Evolutionary conservation across 2,113 vertebrate species (phyloP).

Genomic region (Sialia sialis): DNA sequence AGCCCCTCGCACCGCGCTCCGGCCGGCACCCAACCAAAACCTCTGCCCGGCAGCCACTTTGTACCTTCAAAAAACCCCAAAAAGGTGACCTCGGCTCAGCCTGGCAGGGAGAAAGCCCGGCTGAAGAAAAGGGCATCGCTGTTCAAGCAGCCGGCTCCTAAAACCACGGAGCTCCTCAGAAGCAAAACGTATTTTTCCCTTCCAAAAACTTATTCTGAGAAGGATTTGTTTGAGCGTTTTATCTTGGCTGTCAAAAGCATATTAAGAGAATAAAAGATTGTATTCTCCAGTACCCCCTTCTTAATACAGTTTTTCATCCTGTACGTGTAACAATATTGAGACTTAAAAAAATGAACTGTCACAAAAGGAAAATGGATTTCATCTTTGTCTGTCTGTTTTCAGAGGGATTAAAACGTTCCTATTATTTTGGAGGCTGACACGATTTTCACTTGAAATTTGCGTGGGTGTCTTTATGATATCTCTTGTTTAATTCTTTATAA

Average conservation of each 20-base stretch:
- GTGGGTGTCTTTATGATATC: neutral
- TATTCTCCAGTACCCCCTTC: neutral
- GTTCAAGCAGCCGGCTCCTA: neutral
- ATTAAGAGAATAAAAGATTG: slow-evolving; percentile 26
- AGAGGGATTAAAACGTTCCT: neutral
- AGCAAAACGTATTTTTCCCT: neutral
- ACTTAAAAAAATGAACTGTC: slow-evolving; percentile 41
- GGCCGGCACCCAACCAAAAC: neutral
- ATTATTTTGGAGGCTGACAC: neutral
- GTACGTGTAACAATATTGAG: slow-evolving; percentile 4
- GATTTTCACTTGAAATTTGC: slow-evolving; percentile 6
- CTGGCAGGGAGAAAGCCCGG: neutral
- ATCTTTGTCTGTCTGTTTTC: neutral
- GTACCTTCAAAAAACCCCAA: neutral
- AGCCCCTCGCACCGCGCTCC: neutral
- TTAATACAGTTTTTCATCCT: slow-evolving; percentile 47
- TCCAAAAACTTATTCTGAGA: neutral
- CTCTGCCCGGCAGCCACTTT: neutral
- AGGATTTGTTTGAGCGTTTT: neutral
- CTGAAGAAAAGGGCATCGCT: neutral
- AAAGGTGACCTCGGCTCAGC: neutral
- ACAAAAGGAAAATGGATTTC: slow-evolving; percentile 30
- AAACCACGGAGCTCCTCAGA: neutral
- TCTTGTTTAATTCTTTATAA: neutral
- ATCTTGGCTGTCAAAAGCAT: neutral